Evolutionary conservation across 2,888 invertebrate genomes (phyloP), one percentile per base, ranked within the genome.

Genomic region (Nomada goodeniana): DNA sequence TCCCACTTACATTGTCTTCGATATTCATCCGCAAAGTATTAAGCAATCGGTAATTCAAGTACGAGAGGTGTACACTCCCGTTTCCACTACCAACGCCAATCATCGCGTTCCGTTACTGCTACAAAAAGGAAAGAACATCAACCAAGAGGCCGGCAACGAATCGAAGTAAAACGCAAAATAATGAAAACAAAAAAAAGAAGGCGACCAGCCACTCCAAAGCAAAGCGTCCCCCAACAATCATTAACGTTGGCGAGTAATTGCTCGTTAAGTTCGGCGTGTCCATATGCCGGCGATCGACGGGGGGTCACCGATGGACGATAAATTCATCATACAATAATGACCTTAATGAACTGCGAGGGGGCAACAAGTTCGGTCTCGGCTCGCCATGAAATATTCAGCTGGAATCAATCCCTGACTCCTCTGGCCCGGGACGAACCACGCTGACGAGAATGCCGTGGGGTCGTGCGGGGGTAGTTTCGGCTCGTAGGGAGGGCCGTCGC

Each of bases 361-460:
- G 86, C 87, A 90, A 90, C 91, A 91, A 93, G 91, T 90, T 91
- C 83, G 86, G 87, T 83, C 85, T 79, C 84, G 88, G 87, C 87
- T 74, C 83, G 84, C 76, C 86, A 92, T 93, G 89, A 93, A 93
- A 93, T 93, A 93, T 93, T 93, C 93, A 93, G 87, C 86, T 89
- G 90, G 91, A 93, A 93, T 93, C 93, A 93, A 93, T 93, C 92
- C 92, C 68, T 89, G 89, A 84, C 87, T 86, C 73, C 86, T 84
- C 83, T 83, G 82, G 87, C 87, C 81, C 84, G 87, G 84, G 81
- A 73, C 83, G 87, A 78, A 83, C 82, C 71, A 71, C 84, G 83
- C n/a, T 63, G 64, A 72, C 69, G 69, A 44, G 29, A 42, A 73
- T 65, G 81, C 69, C 67, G 18, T 18, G 29, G 11, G 59, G 26